Evolutionary conservation across 2,888 invertebrate species (phyloP).

Genomic region (Nomada goodeniana): DNA sequence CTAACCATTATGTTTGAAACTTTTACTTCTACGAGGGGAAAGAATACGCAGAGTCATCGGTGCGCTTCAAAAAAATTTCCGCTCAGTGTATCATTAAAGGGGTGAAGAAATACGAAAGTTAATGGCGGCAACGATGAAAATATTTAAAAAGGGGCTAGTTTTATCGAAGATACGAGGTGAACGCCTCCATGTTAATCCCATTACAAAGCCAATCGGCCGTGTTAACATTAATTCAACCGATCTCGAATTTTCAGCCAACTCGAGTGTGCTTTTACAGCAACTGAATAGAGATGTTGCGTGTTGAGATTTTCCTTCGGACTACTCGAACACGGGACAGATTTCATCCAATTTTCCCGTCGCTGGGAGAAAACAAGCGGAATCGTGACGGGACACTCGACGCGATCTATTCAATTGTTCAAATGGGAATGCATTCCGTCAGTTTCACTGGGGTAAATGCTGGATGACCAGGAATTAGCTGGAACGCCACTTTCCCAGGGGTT

Average conservation of each 20-base stretch:
- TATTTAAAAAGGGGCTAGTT: not conserved
- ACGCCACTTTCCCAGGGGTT: conserved; percentile 7
- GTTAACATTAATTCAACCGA: not conserved
- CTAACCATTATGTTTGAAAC: not conserved
- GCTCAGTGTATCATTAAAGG: no score
- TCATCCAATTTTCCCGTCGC: conserved; percentile 17
- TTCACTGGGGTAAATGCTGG: not conserved
- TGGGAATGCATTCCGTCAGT: conserved; percentile 10
- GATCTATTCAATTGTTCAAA: conserved; percentile 38
- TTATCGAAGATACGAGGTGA: not conserved
- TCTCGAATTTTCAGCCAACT: not conserved
- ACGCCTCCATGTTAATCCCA: not conserved
- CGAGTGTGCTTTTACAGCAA: not conserved
- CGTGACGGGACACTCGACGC: conserved; percentile 14
- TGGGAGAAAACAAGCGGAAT: conserved; percentile 23
- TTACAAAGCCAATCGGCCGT: not conserved
- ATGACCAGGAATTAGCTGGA: conserved; percentile 4
- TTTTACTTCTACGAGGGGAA: not conserved
- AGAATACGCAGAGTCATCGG: not conserved
- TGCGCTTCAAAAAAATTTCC: not conserved
- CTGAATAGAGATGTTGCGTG: not conserved
- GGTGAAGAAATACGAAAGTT: not conserved
- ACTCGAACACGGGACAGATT: not conserved
- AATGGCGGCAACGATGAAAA: not conserved
- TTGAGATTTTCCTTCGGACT: not conserved